Base-by-base conservation (phyloP, 2,888 invertebrate species). In the Eupithecia inturbata region DNA sequence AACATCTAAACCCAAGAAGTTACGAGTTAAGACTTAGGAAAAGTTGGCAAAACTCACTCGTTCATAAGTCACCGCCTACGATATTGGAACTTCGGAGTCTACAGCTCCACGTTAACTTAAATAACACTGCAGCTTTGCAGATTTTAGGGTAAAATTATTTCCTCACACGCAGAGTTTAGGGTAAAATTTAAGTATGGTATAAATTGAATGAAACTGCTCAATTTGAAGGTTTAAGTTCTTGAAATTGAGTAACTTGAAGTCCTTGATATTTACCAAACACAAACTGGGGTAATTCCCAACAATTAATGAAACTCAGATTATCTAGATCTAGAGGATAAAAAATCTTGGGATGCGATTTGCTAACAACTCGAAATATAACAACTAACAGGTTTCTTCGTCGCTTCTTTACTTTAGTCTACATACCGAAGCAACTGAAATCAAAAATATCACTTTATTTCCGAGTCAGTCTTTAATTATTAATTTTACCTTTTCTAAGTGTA, bases 31-130 rank as follows among this genome's bases (percentile, higher is more conserved):
- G 82, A 84, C 81, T 80, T 73, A 81, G 81, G 82, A 85, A 86
- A 87, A 87, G 80, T 87, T 87, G 84, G 83, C 82, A 83, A 83
- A 85, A 84, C 82, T 83, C 80, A 81, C 82, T 78, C 77, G 82
- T 82, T 83, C 84, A 84, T 85, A 85, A 84, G 82, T 86, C 85
- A 84, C 81, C 78, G 80, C 79, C 80, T 73, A 68, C 76, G 78
- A 80, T 80, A 84, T 85, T 82, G 79, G 78, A 66, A 66, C 66
- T 36, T 14, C 22, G 66, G 82, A 83, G 77, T 74, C 62, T 82
- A 81, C 75, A 72, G 76, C 73, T 71, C 77, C 80, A 76, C 76
- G 71, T 76, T 70, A 68, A 45, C 75, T 60, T 72, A 80, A 72
- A 69, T 77, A 77, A 73, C 72, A 36, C 63, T 71, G 71, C 72